Evolutionary conservation across 2,113 vertebrate genomes (phyloP), one percentile per base, ranked within the genome.

Genomic region (Syngnathus scovelli): DNA sequence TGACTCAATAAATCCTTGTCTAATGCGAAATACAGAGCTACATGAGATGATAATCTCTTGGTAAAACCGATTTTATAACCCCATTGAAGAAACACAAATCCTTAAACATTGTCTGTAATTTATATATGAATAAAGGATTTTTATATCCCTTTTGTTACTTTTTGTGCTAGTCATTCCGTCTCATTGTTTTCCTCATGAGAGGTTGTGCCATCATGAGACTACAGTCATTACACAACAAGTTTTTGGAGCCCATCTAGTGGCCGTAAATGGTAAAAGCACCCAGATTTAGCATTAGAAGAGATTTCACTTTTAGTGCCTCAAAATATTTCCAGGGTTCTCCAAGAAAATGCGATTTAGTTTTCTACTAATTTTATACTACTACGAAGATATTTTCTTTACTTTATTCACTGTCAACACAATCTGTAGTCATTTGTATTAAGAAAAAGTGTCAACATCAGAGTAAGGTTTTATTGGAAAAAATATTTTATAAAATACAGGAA

Each of bases 51-150:
- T 68, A 70, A 74, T 58, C 75, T 61, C 55, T 63, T 66, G 64
- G 27, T 39, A 55, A 66, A 48, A 44, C 37, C 33, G 58, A 4
- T 68, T 71, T 72, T 75, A 71, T 71, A 68, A 67, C 13, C 55
- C 48, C 63, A 71, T 64, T 71, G 75, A 73, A 80, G n/a, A 61
- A 67, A 67, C 60, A 56, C 67, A 83, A 64, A 49, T 13, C 23
- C 55, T 66, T 72, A 75, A 78, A 84, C 79, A 68, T 67, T 86
- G 73, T 88, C 83, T 87, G 83, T 91, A 88, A 91, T 89, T 90
- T 90, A 90, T 90, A 76, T 79, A 71, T 81, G 62, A 90, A 89
- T 88, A 90, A 91, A 92, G 77, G 79, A 58, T 74, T 87, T 61
- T 85, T 89, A 83, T 86, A 87, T 85, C 70, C 78, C 65, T 56